A percentile compares a stretch with the other conserved stretches of the same genome.
These are phyloP conservation scores for Sphaeridia pumilis DNA, from an alignment of 2,888 invertebrate genomes.

Conservation along the genomic window DNA sequence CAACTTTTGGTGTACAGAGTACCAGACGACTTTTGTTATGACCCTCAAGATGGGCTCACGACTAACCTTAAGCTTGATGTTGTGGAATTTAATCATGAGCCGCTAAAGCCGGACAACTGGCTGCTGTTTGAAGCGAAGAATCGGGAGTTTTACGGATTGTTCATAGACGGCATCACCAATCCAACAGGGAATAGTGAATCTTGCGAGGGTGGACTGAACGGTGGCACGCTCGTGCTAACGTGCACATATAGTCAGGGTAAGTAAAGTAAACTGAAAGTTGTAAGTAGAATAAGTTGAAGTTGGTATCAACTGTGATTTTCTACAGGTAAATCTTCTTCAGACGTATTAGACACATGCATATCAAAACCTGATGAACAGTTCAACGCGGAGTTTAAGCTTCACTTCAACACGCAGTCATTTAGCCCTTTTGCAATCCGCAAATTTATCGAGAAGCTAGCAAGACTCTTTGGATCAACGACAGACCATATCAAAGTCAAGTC, in stretches of 20 bases:
- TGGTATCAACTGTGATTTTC: no score
- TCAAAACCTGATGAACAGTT: slow-evolving; percentile 39
- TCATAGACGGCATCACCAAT: slow-evolving; percentile 58
- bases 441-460: slow-evolving; percentile 66
- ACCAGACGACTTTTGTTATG: slow-evolving; percentile 70
- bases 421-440: slow-evolving; percentile 60
- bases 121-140: slow-evolving; percentile 77
- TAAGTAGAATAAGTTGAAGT: no score
- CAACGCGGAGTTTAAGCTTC: slow-evolving; percentile 69
- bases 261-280: no score
- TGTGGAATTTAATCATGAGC: slow-evolving; percentile 57
- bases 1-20: slow-evolving; percentile 60
- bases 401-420: slow-evolving; percentile 55
- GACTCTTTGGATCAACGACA: slow-evolving; percentile 62
- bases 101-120: slow-evolving; percentile 61
- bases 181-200: slow-evolving; percentile 45
- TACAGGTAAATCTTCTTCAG: slow-evolving; percentile 52
- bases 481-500: slow-evolving; percentile 44
- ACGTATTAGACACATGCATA: slow-evolving; percentile 52
- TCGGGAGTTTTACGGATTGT: slow-evolving; percentile 80
- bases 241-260: slow-evolving; percentile 3
- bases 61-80: slow-evolving; percentile 59
- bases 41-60: slow-evolving; percentile 70
- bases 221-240: slow-evolving; percentile 1
- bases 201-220: slow-evolving; percentile 1